Conservation (phyloP, 2,797 vertebrate species). For the Emys orbicularis region DNA sequence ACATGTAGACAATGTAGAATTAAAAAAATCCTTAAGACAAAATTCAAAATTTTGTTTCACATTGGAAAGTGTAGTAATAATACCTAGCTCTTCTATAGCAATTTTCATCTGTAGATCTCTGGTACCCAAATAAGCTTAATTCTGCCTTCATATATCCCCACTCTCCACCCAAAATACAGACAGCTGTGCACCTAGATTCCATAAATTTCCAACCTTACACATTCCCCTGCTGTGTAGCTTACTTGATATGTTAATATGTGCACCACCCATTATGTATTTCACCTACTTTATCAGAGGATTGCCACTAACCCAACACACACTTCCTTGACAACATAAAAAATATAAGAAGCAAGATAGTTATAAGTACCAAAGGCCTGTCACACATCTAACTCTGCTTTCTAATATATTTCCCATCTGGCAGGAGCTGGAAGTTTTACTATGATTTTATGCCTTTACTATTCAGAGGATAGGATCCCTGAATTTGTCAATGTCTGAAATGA, state of each 20-base stretch:
- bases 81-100: neutral
- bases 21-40: too few species aligned
- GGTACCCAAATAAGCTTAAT: too few species aligned
- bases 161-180: neutral
- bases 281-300: neutral
- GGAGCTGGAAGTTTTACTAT: neutral
- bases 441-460: neutral
- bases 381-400: neutral
- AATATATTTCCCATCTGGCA: neutral
- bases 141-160: neutral
- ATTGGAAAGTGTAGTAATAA: too few species aligned
- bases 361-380: neutral
- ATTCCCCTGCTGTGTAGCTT: neutral
- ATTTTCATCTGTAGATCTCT: neutral
- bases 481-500: conserved; percentile 7
- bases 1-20: too few species aligned
- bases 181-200: neutral
- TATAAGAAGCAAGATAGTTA: too few species aligned
- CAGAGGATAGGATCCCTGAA: neutral
- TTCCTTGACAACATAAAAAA: neutral
- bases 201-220: neutral
- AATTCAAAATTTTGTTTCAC: too few species aligned
- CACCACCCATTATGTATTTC: neutral
- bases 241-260: neutral
- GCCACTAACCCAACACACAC: neutral